Percentiles rank a stretch among this genome's conserved stretches.
Evolutionary conservation across 2,797 vertebrate genomes (phyloP).

Genomic region (Monodelphis domestica): DNA sequence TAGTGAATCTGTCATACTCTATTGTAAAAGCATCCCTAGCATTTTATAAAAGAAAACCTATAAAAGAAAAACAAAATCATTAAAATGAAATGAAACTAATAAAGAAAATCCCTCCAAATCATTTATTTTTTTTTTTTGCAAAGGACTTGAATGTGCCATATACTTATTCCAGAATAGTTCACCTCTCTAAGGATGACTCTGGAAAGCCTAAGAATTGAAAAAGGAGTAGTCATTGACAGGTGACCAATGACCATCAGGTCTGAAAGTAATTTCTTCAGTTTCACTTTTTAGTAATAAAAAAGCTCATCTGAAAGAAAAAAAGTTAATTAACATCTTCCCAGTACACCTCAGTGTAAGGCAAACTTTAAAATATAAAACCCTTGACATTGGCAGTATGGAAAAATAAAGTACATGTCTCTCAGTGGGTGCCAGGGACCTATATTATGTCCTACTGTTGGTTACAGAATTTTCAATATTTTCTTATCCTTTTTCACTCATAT

Average conservation of each 20-base stretch:
- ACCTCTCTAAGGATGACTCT: background rate
- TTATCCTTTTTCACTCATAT: slow-evolving; percentile 90
- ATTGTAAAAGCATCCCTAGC: background rate
- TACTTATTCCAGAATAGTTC: background rate
- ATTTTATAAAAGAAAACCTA: background rate
- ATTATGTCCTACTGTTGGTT: slow-evolving; percentile 87
- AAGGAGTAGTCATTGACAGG: background rate
- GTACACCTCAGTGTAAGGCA: slow-evolving; percentile 75
- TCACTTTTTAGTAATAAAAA: slow-evolving; percentile 68
- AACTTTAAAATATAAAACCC: slow-evolving; percentile 83
- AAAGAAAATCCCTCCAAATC: background rate
- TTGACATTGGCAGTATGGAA: slow-evolving; percentile 82
- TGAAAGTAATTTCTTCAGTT: slow-evolving; percentile 57
- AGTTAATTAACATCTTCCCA: slow-evolving; percentile 78
- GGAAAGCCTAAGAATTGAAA: background rate
- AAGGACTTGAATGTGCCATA: background rate
- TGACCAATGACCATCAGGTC: slow-evolving; percentile 35
- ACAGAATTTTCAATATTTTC: slow-evolving; percentile 91
- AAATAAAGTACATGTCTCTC: slow-evolving; percentile 86
- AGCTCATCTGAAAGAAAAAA: slow-evolving; percentile 69
- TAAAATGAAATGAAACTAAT: background rate
- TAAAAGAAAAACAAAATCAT: background rate
- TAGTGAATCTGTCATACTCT: background rate
- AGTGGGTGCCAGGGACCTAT: slow-evolving; percentile 86
- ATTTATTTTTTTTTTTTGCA: background rate